Evolutionary conservation across 2,797 vertebrate species (phyloP).

Genomic region (Alcedo quadribrachys): DNA sequence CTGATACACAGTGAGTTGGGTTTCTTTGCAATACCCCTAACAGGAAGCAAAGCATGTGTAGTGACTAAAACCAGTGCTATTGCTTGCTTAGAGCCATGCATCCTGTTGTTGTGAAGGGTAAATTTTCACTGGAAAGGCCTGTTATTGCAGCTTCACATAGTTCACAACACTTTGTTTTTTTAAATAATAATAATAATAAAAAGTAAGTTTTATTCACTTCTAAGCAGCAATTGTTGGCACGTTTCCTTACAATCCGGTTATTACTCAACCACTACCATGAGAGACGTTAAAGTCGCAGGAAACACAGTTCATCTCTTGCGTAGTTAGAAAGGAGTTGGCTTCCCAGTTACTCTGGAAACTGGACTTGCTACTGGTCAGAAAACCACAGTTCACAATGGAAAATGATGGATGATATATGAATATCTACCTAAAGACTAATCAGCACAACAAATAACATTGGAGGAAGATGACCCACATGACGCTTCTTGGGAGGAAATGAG

Average conservation of each 20-base stretch:
- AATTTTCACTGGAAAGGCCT: constrained; percentile 37
- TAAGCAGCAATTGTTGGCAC: constrained; percentile 10
- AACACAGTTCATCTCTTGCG: constrained; percentile 59
- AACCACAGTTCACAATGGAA: constrained; percentile 72
- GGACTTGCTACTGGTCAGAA: constrained; percentile 54
- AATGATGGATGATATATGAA: constrained; percentile 35
- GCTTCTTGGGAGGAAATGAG: constrained; percentile 53
- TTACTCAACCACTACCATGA: constrained; percentile 42
- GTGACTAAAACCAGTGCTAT: constrained; percentile 32
- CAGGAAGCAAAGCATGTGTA: background rate
- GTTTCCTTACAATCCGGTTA: constrained; percentile 8
- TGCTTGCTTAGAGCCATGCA: constrained; percentile 18
- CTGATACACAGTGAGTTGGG: background rate
- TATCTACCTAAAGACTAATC: constrained; percentile 39
- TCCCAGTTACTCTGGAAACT: constrained; percentile 56
- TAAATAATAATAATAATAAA: background rate
- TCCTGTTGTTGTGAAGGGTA: constrained; percentile 49
- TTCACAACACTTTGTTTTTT: constrained; percentile 13
- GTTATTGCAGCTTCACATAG: constrained; percentile 40
- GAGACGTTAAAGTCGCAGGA: constrained; percentile 43
- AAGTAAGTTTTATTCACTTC: background rate
- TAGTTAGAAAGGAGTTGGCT: constrained; percentile 64
- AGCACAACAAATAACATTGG: constrained; percentile 31
- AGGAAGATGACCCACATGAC: constrained; percentile 35
- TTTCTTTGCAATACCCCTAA: background rate